These are phyloP conservation scores for Heptranchias perlo DNA, from an alignment of 2,113 vertebrate species.

Conservation along the genomic window DNA sequence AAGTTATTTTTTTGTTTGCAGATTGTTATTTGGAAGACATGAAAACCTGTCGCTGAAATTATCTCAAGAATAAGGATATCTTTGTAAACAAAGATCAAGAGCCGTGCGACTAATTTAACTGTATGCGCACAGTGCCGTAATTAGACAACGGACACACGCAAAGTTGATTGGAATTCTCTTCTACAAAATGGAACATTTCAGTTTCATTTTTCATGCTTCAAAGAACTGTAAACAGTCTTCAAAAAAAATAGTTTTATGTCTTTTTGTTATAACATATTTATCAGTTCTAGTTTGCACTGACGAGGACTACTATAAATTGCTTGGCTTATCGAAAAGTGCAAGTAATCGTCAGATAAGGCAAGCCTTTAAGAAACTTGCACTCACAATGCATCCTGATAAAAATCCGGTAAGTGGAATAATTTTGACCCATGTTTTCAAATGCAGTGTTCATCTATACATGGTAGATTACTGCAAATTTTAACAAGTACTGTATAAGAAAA, in stretches of 20 bases:
- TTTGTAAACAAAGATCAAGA: background rate
- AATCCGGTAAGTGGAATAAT: slow-evolving; percentile 75
- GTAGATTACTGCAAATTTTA: background rate
- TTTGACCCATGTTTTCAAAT: background rate
- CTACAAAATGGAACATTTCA: slow-evolving; percentile 13
- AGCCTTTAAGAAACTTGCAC: slow-evolving; percentile 91
- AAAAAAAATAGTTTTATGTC: slow-evolving; percentile 50
- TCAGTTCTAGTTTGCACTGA: slow-evolving; percentile 56
- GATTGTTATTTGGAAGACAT: background rate
- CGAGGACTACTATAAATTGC: slow-evolving; percentile 81
- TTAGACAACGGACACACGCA: background rate
- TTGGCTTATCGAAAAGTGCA: slow-evolving; percentile 80
- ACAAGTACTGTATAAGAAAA: background rate
- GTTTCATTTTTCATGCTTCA: background rate
- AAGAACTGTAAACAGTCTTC: slow-evolving; percentile 37
- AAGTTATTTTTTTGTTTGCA: background rate
- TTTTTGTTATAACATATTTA: slow-evolving; percentile 54
- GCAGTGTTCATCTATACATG: too few species aligned
- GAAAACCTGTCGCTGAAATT: background rate
- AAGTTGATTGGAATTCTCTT: background rate
- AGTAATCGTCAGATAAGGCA: slow-evolving; percentile 86
- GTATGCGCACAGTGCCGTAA: background rate
- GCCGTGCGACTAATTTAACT: background rate
- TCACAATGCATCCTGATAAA: slow-evolving; percentile 97
- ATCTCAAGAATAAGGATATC: background rate